Conservation (phyloP, 2,113 vertebrate genomes). For the Mormyrus iriodes region DNA sequence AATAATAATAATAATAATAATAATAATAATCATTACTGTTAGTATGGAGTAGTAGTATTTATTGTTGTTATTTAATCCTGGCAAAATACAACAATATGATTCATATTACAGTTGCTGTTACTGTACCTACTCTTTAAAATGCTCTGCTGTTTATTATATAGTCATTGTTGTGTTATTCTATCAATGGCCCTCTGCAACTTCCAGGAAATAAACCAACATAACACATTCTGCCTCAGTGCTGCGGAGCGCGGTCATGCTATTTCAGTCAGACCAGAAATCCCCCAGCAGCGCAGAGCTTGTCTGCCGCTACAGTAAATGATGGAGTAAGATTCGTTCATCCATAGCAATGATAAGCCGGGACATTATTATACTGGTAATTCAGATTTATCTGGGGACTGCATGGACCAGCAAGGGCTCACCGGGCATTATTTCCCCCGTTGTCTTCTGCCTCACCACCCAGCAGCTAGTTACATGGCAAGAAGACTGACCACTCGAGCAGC, state of each 20-base stretch:
- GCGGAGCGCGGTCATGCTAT: background rate
- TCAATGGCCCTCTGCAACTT: background rate
- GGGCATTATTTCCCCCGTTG: background rate
- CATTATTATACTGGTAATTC: conserved; percentile 1
- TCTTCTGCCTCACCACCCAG: background rate
- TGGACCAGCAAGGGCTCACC: background rate
- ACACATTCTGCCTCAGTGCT: background rate
- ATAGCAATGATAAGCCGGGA: background rate
- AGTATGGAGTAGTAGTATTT: background rate
- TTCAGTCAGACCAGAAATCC: conserved; percentile 3
- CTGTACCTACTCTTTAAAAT: background rate
- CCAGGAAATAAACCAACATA: conserved; percentile 3
- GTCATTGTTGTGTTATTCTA: background rate
- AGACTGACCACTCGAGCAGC: background rate
- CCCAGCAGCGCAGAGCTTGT: background rate
- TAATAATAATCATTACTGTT: background rate
- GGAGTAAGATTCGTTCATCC: conserved; percentile 6
- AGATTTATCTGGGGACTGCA: background rate
- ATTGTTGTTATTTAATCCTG: background rate
- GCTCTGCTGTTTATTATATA: background rate
- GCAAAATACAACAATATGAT: background rate
- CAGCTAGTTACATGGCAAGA: background rate
- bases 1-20: background rate
- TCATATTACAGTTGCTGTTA: background rate
- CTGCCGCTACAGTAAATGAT: background rate